Evolutionary conservation across 2,797 vertebrate genomes (phyloP), one percentile per base, ranked within the genome.

Genomic region (Tympanoctomys barrerae): DNA sequence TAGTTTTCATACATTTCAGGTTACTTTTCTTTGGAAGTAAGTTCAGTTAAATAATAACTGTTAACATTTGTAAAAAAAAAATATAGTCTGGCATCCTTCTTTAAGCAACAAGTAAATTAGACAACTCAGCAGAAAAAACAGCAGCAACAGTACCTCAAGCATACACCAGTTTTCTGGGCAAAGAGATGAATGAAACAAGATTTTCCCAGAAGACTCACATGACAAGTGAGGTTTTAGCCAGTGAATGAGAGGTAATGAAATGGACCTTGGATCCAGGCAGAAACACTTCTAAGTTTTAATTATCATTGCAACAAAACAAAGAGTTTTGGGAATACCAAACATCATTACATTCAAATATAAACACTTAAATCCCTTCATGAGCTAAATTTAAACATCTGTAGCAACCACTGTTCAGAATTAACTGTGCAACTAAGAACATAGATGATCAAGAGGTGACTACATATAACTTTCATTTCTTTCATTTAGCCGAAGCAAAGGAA

Each of bases 211-310:
- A 93, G 57, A 81, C 64, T 52, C 59, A 57, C 16, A 21, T 31
- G 62, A 39, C 89, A 94, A 95, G 16, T 81, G 36, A 85, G 36
- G 21, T 62, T 75, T 46, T 1, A 21, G 52, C 42, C 73, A 89
- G 52, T 64, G 16, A 77, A 64, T 64, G 64, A 75, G 71, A 93
- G 52, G 62, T 70, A 82, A 90, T 49, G 90, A 95, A 96, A 94
- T 54, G 54, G 28, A 94, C 16, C 92, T 80, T 91, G 66, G 66
- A 94, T 93, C 91, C 84, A 93, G 87, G 42, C 52, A 86, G 75
- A 94, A 94, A 86, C 8, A 62, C 24, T 96, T 94, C 33, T 54
- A 96, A 89, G 46, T 91, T 93, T 96, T 94, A 96, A 91, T 93
- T 85, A 91, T 85, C 89, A 73, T 59, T 85, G 10, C 42, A 90